A percentile compares a stretch with the other conserved stretches of the same genome.
phyloP scores from a whole-genome alignment of 2,888 invertebrate species.

The Ditylenchus weischeri region DNA sequence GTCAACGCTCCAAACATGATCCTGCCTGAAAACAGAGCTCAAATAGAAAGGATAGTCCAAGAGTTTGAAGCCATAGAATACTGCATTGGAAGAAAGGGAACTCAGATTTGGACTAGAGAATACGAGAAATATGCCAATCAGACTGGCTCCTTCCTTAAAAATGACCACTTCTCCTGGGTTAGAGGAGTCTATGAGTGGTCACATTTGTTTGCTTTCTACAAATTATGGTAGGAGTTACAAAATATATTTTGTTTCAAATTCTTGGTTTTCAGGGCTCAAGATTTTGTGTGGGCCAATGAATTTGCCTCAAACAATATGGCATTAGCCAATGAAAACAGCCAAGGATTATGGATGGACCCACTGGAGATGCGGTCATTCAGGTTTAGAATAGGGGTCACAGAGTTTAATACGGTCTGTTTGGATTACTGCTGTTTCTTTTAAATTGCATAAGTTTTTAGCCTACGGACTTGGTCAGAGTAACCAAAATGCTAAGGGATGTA shows the following conservation, averaged over 20 bases:
- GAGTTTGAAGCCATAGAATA: constrained; percentile 54
- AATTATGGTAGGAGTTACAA: constrained; percentile 44
- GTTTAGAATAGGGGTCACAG: constrained; percentile 55
- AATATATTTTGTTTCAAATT: background rate
- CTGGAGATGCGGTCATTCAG: constrained; percentile 46
- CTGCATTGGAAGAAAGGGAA: constrained; percentile 52
- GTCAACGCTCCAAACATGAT: constrained; percentile 52
- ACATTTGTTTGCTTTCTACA: constrained; percentile 56
- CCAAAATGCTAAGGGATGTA: constrained; percentile 42
- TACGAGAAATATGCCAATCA: constrained; percentile 55
- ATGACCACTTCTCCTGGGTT: constrained; percentile 54
- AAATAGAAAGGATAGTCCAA: constrained; percentile 44
- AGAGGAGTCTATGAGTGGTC: constrained; percentile 57
- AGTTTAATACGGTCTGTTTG: constrained; percentile 40
- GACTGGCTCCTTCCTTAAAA: constrained; percentile 47
- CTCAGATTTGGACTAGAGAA: constrained; percentile 55
- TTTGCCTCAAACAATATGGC: constrained; percentile 11
- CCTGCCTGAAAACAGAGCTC: constrained; percentile 40
- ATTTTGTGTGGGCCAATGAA: constrained; percentile 55
- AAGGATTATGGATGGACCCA: constrained; percentile 18
- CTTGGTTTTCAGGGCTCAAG: constrained; percentile 44
- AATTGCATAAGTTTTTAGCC: constrained; percentile 15
- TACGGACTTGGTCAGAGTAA: constrained; percentile 51
- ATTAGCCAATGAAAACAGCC: background rate
- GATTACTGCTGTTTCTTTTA: too few relatives aligned